Evolutionary conservation across 1,140 invertebrate genomes (phyloP).

Genomic region (Andrena cerasifolii): DNA sequence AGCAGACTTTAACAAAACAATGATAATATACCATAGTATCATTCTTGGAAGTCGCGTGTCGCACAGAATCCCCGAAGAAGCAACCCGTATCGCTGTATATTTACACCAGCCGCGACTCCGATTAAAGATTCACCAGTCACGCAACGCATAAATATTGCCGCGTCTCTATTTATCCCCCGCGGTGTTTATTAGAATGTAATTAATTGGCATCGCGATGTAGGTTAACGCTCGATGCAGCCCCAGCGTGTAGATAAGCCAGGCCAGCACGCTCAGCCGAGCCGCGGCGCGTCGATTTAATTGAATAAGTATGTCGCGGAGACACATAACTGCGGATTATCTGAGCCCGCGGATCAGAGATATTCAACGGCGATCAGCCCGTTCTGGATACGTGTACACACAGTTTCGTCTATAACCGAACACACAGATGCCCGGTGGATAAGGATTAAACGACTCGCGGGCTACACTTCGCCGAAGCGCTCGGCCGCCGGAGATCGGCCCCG

Average conservation of each 20-base stretch:
- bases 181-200: conserved; percentile 27
- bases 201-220: conserved; percentile 16
- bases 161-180: neutral
- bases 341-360: conserved; percentile 50
- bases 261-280: neutral
- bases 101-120: too few relatives aligned
- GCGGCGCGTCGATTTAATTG: conserved; percentile 34
- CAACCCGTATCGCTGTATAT: too few relatives aligned
- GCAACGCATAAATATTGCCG: neutral
- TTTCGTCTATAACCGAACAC: conserved; percentile 56
- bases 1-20: too few relatives aligned
- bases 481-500: conserved; percentile 34
- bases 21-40: too few relatives aligned
- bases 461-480: too few relatives aligned
- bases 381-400: conserved; percentile 24
- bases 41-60: too few relatives aligned
- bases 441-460: conserved; percentile 20
- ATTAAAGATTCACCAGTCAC: conserved; percentile 2
- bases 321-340: conserved; percentile 40
- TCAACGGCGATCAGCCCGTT: conserved; percentile 20
- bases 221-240: neutral
- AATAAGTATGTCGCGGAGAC: conserved; percentile 26
- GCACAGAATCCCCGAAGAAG: neutral
- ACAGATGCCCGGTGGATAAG: conserved; percentile 44
- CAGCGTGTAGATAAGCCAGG: neutral